phyloP scores from a whole-genome alignment of 2,797 vertebrate species.

The Lates japonicus region DNA sequence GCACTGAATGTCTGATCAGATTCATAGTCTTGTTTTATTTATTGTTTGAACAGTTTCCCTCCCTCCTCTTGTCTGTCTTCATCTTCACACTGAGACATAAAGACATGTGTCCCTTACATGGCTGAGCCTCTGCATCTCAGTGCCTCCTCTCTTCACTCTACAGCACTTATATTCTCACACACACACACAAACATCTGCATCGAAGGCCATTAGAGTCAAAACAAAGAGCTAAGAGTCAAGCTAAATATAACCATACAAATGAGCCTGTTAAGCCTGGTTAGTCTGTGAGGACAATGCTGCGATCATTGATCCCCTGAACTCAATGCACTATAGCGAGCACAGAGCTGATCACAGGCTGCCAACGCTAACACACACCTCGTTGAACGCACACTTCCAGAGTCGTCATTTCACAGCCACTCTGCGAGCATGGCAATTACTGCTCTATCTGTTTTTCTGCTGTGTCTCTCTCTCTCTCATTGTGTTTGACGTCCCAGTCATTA shows the following conservation, averaged over 20 bases:
- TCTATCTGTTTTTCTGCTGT: not conserved
- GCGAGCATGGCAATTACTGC: constrained; percentile 5
- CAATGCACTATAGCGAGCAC: not conserved
- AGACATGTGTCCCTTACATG: too few species aligned
- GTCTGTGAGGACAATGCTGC: constrained; percentile 27
- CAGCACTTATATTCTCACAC: not conserved
- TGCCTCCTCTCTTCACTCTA: too few species aligned
- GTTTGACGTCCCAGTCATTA: constrained; percentile 54
- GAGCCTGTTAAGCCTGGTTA: constrained; percentile 45
- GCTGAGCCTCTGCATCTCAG: not conserved
- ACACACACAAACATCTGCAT: constrained; percentile 9
- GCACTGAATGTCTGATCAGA: too few species aligned
- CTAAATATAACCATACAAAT: constrained; percentile 62
- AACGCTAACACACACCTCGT: not conserved
- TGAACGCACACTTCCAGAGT: not conserved
- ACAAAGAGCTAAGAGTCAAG: not conserved
- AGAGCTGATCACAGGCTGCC: constrained; percentile 23
- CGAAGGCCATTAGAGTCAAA: not conserved
- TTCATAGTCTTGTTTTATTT: too few species aligned
- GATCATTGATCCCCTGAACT: constrained; percentile 43
- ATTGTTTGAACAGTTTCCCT: not conserved
- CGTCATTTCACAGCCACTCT: not conserved
- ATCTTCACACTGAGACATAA: not conserved
- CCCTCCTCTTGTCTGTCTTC: not conserved
- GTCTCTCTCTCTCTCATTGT: constrained; percentile 2